Percentiles rank a stretch among this genome's conserved stretches.
phyloP scores from a whole-genome alignment of 2,888 invertebrate genomes.

The Anodontia alba region DNA sequence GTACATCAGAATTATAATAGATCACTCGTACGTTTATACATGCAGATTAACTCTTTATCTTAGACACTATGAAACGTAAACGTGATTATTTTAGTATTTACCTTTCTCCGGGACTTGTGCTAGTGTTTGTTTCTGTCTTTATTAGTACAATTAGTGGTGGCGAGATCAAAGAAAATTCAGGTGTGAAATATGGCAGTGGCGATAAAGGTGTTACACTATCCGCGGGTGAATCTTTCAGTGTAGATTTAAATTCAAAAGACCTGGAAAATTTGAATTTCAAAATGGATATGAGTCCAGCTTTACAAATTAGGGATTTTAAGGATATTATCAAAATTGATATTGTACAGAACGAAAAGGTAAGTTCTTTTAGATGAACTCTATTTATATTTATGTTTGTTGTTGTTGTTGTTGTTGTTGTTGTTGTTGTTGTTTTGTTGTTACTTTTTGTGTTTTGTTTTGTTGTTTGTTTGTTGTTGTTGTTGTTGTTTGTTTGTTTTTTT shows the following conservation, averaged over 20 bases:
- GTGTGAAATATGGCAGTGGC: conserved; percentile 13
- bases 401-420: no score
- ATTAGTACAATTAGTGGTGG: conserved; percentile 4
- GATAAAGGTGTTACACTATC: conserved; percentile 15
- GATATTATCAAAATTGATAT: conserved; percentile 43
- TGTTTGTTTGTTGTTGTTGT: no score
- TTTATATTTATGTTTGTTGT: no score
- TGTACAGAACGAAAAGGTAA: conserved; percentile 47
- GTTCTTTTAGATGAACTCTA: conserved; percentile 16
- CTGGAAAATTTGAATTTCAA: conserved; percentile 12
- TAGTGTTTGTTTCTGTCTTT: not conserved
- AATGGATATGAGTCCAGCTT: conserved; percentile 2
- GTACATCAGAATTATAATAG: not conserved
- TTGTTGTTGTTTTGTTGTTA: no score
- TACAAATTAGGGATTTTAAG: conserved; percentile 29
- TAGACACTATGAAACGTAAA: conserved; percentile 9
- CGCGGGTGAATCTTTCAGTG: not conserved
- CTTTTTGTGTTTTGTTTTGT: no score
- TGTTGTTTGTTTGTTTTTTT: no score
- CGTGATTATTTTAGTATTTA: not conserved
- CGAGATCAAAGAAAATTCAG: conserved; percentile 25
- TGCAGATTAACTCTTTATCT: conserved; percentile 7
- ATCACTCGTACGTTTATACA: conserved; percentile 10
- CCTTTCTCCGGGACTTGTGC: not conserved
- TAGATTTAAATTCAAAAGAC: conserved; percentile 14